Evolutionary conservation across 2,797 vertebrate species (phyloP).

Genomic region (Poeciliopsis paucimaculata): DNA sequence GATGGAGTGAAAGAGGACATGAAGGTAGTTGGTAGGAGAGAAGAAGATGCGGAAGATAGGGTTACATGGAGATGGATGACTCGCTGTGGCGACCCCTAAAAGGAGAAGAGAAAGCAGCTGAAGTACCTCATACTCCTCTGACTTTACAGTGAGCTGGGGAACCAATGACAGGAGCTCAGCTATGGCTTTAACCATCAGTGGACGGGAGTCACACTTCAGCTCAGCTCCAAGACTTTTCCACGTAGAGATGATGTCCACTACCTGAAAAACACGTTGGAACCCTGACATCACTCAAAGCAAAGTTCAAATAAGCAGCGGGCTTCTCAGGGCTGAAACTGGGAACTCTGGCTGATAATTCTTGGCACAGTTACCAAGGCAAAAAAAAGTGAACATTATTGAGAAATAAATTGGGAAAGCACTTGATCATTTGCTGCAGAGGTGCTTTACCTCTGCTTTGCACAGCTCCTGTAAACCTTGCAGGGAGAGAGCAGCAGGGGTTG

Average conservation of each 20-base stretch:
- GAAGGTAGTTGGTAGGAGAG: too few relatives aligned
- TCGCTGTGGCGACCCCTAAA: too few relatives aligned
- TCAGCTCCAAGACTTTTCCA: conserved; percentile 90
- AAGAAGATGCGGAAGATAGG: too few relatives aligned
- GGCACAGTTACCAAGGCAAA: not conserved
- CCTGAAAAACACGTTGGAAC: conserved; percentile 72
- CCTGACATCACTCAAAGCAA: not conserved
- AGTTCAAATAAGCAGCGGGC: not conserved
- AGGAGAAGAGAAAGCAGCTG: not conserved
- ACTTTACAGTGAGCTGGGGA: conserved; percentile 87
- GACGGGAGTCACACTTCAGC: conserved; percentile 86
- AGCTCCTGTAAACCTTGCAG: conserved; percentile 91
- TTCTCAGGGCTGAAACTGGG: not conserved
- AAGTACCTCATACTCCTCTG: conserved; percentile 88
- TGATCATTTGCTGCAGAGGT: not conserved
- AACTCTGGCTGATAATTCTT: not conserved
- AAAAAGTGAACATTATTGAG: not conserved
- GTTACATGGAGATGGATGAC: too few relatives aligned
- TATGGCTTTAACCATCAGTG: conserved; percentile 85
- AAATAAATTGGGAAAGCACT: not conserved
- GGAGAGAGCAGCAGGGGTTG: conserved; percentile 86
- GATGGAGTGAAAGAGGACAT: too few relatives aligned
- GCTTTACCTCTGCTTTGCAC: conserved; percentile 87
- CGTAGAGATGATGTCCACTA: conserved; percentile 91
- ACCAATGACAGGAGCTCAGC: conserved; percentile 90